phyloP scores from a whole-genome alignment of 2,113 vertebrate genomes.

The Cyanoderma ruficeps region DNA sequence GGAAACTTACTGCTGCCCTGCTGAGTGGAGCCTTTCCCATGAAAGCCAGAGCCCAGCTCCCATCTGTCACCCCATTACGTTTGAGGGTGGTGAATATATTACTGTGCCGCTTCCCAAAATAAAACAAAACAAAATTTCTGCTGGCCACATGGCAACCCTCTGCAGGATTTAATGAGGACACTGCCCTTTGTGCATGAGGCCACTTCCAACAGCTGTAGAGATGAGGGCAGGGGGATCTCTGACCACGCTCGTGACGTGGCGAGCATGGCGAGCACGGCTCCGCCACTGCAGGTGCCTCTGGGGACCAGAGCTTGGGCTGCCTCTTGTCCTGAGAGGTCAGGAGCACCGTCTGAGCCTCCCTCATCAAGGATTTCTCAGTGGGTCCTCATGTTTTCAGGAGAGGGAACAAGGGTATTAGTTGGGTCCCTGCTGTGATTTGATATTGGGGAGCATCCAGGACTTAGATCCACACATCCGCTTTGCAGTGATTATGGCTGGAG shows the following conservation, averaged over 20 bases:
- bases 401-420: slow-evolving; percentile 7
- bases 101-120: neutral
- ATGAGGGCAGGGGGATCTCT: neutral
- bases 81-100: slow-evolving; percentile 41
- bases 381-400: neutral
- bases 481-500: neutral
- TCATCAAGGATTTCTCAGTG: neutral
- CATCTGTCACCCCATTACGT: slow-evolving; percentile 55
- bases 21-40: slow-evolving; percentile 54
- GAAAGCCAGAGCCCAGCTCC: slow-evolving; percentile 56
- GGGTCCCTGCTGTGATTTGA: neutral
- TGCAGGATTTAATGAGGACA: neutral
- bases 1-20: slow-evolving; percentile 46
- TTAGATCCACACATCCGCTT: neutral
- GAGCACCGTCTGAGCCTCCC: neutral
- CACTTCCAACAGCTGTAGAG: slow-evolving; percentile 42
- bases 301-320: neutral
- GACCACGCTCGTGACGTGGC: accelerated
- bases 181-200: neutral
- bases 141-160: slow-evolving; percentile 57
- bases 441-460: slow-evolving; percentile 25
- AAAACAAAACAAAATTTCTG: slow-evolving; percentile 53
- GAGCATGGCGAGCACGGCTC: accelerated
- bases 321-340: neutral
- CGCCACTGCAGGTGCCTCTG: accelerated